Base-by-base conservation (phyloP, 2,797 vertebrate genomes). In the Podarcis lilfordi region DNA sequence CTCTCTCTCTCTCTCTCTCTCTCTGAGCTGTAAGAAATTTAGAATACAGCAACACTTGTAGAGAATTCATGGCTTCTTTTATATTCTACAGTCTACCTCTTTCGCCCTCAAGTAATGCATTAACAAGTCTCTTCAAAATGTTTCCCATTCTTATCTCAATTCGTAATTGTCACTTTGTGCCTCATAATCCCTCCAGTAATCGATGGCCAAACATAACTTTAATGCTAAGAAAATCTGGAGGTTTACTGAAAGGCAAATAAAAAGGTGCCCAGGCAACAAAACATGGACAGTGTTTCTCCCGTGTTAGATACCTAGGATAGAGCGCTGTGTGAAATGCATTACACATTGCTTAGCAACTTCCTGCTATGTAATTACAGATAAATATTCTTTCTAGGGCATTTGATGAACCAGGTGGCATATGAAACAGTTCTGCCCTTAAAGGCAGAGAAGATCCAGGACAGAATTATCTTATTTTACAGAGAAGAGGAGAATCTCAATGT, bases 91-190 rank as follows among this genome's bases (percentile, higher is more conserved):
- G 25, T 59, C 17, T 40, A 69, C 83, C 87, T 83, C 76, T 83
- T 91, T 82, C 79, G 40, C 76, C 84, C 84, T 71, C 66, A 89
- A 91, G 89, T 88, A 81, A 91, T 90, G 88, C 88, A 91, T 91
- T 91, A 91, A 91, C 86, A 83, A 88, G 68, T 86, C 81, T 88
- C 86, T 85, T 91, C 85, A 86, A 91, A 87, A 64, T 87, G 88
- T 78, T 89, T 88, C 86, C 80, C 86, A 50, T 76, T 88, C 85
- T 86, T 91, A 91, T 88, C 90, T 90, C 88, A 90, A 87, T 92
- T 82, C 81, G 78, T 92, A 90, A 91, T 92, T 90, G 90, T 88
- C 90, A 91, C 89, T 89, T 92, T 89, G 82, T 89, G 85, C 82
- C 81, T 87, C 74, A 68, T 86, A 88, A 90, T 91, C 88, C 86